phyloP scores from a whole-genome alignment of 2,888 invertebrate species.

The Dicyrtoma fusca region DNA sequence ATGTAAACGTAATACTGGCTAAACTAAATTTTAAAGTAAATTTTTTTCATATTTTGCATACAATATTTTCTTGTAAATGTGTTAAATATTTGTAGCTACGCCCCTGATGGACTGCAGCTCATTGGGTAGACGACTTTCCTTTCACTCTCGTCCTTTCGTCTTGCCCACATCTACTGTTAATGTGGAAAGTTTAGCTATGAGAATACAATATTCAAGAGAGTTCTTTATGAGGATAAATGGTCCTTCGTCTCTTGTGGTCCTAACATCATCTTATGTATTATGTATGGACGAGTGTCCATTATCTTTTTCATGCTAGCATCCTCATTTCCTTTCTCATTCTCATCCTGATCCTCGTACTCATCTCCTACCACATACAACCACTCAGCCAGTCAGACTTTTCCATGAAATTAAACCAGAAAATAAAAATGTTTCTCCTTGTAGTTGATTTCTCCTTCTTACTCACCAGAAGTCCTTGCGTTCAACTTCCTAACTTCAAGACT shows the following conservation, averaged over 20 bases:
- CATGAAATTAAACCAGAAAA: neutral
- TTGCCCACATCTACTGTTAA: constrained; percentile 5
- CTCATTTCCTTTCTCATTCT: neutral
- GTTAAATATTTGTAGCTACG: too few species aligned
- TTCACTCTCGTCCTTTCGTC: neutral
- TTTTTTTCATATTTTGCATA: too few species aligned
- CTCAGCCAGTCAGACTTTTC: too few species aligned
- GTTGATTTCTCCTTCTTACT: too few species aligned
- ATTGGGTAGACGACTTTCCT: neutral
- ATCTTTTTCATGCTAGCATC: constrained; percentile 21
- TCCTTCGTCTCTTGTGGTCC: constrained; percentile 24
- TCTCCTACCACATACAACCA: neutral
- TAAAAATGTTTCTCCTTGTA: too few species aligned
- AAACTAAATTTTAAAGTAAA: too few species aligned
- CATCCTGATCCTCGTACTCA: neutral
- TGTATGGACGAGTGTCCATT: constrained; percentile 30
- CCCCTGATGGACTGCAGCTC: too few species aligned
- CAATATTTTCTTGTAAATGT: too few species aligned
- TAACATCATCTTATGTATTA: constrained; percentile 29
- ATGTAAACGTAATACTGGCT: too few species aligned
- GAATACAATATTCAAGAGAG: constrained; percentile 29
- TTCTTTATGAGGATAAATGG: constrained; percentile 31
- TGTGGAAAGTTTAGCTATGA: constrained; percentile 14
- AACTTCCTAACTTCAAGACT: too few species aligned
- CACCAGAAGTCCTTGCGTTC: too few species aligned